Base-by-base conservation (phyloP, 1,140 invertebrate species). In the Mamestra configurata region DNA sequence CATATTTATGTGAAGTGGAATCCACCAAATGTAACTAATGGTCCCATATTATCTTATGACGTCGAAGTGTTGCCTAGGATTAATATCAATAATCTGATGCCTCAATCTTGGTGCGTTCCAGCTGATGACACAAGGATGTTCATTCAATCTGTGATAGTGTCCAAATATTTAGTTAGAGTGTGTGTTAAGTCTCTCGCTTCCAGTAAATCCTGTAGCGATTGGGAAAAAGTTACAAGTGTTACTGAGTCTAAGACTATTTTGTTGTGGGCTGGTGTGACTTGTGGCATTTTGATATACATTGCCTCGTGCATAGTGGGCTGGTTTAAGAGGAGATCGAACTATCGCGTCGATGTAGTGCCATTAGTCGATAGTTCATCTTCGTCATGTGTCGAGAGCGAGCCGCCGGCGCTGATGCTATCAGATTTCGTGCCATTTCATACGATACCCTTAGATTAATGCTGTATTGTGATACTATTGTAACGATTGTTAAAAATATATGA, bases 181-280 rank as follows among this genome's bases (percentile, higher is more conserved):
- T 94, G 93, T 79, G 76, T 86, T 15, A 89, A 82, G 11, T 93
- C 89, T 31, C 82, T 94, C 10, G 87, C 87, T 40, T 89, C 88
- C 31, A 81, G 81, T 79, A 91, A 85, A 68, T 71, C 84, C 31
- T 94, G 93, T 80, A 88, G 83, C 68, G 89, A 89, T 6, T 87
- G 84, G 84, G 81, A 31, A 10, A 85, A 82, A 77, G 61, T 85
- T 18, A 72, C 84, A 40, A 68, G 71, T 4, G 66, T 79, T 59
- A 37, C 70, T 8, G 79, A 49, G 11, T 64, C 77, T 64, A 20
- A 77, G 20, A 24, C 85, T 77, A 75, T 88, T 88, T 81, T 89
- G 87, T 31, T 76, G 83, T 86, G 86, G 82, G 72, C 61, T n/a
- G 89, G 90, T 35, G 73, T 89, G 46, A 40, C 87, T 4, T 86